These are phyloP conservation scores for Sympetrum striolatum DNA, from an alignment of 2,888 invertebrate genomes.

Conservation along the genomic window DNA sequence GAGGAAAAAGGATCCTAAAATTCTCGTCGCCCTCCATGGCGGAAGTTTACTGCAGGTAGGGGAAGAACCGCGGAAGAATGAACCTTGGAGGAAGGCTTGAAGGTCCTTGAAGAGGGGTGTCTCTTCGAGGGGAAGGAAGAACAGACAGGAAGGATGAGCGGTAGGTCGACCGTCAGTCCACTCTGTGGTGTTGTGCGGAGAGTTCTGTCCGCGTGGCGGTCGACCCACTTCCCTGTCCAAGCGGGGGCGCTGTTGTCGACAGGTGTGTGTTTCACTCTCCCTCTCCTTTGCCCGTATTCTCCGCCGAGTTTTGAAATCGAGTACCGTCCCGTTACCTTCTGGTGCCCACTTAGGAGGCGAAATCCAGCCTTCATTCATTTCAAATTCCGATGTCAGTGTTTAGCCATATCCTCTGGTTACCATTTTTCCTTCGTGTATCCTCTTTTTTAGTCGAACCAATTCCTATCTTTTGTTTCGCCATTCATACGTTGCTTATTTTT, in stretches of 20 bases:
- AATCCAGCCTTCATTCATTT: too few relatives aligned
- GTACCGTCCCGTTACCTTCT: neutral
- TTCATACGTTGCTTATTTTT: too few relatives aligned
- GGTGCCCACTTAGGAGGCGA: neutral
- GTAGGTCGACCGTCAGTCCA: neutral
- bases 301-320: neutral
- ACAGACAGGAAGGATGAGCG: neutral
- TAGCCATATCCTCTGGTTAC: too few relatives aligned
- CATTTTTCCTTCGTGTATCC: too few relatives aligned
- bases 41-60: neutral
- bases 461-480: too few relatives aligned
- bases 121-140: neutral
- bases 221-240: neutral
- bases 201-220: neutral
- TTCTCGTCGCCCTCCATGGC: too few relatives aligned
- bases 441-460: too few relatives aligned
- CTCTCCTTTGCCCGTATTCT: neutral
- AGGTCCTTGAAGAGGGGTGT: neutral
- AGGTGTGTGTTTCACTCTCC: neutral
- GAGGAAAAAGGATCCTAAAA: too few relatives aligned
- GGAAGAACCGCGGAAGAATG: too few relatives aligned
- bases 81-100: too few relatives aligned
- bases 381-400: too few relatives aligned
- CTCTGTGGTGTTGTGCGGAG: conserved; percentile 7
- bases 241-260: neutral